These are phyloP conservation scores for Phalacrocorax carbo DNA, from an alignment of 2,113 vertebrate genomes.

Conservation along the genomic window DNA sequence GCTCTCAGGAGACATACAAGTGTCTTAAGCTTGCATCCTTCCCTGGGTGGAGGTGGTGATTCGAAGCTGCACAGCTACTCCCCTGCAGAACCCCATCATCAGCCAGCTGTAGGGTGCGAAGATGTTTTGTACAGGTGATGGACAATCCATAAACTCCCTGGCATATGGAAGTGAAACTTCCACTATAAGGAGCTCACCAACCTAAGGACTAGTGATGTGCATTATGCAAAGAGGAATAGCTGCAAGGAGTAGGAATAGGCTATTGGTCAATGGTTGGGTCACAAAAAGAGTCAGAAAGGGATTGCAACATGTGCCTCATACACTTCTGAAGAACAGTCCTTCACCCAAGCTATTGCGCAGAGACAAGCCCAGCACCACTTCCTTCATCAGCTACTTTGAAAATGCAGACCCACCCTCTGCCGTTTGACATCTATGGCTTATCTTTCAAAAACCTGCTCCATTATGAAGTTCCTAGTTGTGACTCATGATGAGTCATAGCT, in stretches of 20 bases:
- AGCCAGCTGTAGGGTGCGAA: not conserved
- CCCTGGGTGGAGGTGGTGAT: not conserved
- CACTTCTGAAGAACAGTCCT: not conserved
- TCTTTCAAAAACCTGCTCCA: constrained; percentile 4
- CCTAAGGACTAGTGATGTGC: not conserved
- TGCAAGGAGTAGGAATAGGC: not conserved
- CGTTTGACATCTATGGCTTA: not conserved
- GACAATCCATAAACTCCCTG: not conserved
- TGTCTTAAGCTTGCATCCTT: not conserved
- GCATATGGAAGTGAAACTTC: not conserved
- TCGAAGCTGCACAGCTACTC: not conserved
- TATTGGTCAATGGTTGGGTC: not conserved
- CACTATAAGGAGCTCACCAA: not conserved
- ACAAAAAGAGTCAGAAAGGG: not conserved
- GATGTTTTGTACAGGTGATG: not conserved
- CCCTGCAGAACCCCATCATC: not conserved
- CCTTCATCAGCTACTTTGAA: not conserved
- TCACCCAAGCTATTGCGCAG: not conserved
- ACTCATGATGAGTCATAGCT: constrained; percentile 12
- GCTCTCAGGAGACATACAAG: not conserved
- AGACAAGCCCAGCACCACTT: not conserved
- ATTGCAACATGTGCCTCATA: not conserved
- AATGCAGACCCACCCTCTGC: constrained; percentile 5
- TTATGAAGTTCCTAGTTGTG: not conserved
- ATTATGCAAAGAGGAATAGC: not conserved